phyloP scores from a whole-genome alignment of 2,888 invertebrate genomes.

The Pogonocherus hispidulus region DNA sequence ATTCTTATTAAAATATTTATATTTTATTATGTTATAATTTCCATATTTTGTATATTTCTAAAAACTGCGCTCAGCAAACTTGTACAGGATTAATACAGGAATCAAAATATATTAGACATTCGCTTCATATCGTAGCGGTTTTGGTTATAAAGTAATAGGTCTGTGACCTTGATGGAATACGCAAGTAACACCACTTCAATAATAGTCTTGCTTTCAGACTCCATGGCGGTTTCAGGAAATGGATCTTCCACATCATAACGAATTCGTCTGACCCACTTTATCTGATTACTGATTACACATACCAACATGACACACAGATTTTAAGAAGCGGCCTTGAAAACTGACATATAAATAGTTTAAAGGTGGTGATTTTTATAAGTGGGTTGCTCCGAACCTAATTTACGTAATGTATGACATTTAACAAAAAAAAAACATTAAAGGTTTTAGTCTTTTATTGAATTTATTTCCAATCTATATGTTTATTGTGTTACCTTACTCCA shows the following conservation, averaged over 20 bases:
- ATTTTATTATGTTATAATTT: too few species aligned
- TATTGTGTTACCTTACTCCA: too few species aligned
- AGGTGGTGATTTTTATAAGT: constrained; percentile 2
- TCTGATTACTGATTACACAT: not conserved
- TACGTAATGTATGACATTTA: not conserved
- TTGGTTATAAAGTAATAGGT: not conserved
- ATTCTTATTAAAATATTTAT: too few species aligned
- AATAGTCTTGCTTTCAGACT: not conserved
- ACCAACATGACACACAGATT: not conserved
- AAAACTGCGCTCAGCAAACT: too few species aligned
- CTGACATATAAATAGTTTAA: not conserved
- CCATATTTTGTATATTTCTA: too few species aligned
- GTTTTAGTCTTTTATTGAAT: not conserved
- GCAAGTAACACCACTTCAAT: too few species aligned
- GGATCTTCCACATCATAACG: constrained; percentile 2
- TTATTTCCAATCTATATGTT: not conserved
- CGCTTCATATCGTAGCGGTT: too few species aligned
- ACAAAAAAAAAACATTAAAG: not conserved
- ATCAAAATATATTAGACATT: too few species aligned
- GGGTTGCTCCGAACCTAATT: not conserved
- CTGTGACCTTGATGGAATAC: constrained; percentile 4
- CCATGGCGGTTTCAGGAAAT: constrained; percentile 6
- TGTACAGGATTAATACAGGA: too few species aligned
- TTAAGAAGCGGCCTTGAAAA: constrained; percentile 5
- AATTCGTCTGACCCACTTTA: constrained; percentile 19